Evolutionary conservation across 2,888 invertebrate species (phyloP), one percentile per base, ranked within the genome.

Genomic region (Rotaria macrura): DNA sequence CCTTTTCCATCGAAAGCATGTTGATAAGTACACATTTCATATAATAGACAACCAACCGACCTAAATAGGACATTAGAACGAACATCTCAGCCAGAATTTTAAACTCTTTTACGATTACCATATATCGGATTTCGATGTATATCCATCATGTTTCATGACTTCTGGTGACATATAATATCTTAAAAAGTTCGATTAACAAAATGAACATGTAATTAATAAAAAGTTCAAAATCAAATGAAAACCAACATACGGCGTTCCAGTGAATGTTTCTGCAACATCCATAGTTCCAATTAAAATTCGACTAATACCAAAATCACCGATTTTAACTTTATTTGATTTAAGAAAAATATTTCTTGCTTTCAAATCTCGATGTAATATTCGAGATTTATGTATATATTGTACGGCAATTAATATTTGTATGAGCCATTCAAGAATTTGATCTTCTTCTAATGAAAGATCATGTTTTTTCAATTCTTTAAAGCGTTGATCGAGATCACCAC

Each of bases 221-320:
- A n/a, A n/a, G n/a, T n/a, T n/a, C n/a, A n/a, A n/a, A n/a, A n/a
- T n/a, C n/a, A n/a, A n/a, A n/a, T n/a, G 2, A 1, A 29, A 34
- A 25, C 2, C 20, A 40, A 23, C 74, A n/a, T 79, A 91, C 12
- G 91, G 91, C 5, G 91, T 91, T 1, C 91, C 91, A 43, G 90
- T 89, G 87, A 91, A 91, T 9, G 91, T 91, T 5, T 89, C 89
- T 2, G 91, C 91, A 88, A 91, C 88, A 87, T 91, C 91, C 52
- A 89, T 89, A 10, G 91, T 90, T 25, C 90, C 90, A 89, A 90
- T 90, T 85, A 91, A 86, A 57, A 91, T 90, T n/a, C 91, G 88
- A 49, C 91, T 91, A 47, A 91, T 91, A 40, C 91, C 91, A 89
- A 91, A 91, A 88, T 91, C 91, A 84, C 91, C 91, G 84, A 91